Conservation (phyloP, 2,113 vertebrate species). For the Crotalus helleri region DNA sequence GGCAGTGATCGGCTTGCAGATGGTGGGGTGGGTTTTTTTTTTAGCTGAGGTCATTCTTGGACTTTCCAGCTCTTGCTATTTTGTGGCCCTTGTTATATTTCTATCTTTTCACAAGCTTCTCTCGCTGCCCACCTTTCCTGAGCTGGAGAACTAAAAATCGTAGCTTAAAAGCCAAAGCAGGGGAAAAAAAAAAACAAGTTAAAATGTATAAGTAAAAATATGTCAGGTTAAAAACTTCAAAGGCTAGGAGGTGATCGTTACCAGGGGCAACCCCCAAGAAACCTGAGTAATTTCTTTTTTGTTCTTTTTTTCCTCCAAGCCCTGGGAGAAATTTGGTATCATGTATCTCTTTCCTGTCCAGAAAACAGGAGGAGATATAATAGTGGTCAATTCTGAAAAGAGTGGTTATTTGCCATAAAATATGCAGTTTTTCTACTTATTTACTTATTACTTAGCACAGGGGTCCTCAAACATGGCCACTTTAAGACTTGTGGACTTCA, state of each 20-base stretch:
- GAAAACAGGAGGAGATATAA: background rate
- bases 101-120: background rate
- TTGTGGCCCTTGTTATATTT: background rate
- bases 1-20: background rate
- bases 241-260: background rate
- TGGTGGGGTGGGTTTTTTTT: background rate
- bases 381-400: background rate
- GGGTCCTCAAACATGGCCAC: too few species aligned
- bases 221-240: background rate
- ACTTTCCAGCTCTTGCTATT: background rate
- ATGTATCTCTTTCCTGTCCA: background rate
- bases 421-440: too few species aligned
- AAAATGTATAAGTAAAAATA: too few species aligned
- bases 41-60: background rate
- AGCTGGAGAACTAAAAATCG: background rate
- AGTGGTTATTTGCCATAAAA: background rate
- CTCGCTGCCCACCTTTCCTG: background rate
- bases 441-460: too few species aligned
- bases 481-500: too few species aligned
- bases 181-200: too few species aligned
- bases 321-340: background rate
- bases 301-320: background rate
- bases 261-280: background rate
- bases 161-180: too few species aligned
- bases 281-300: background rate